Evolutionary conservation across 2,113 vertebrate species (phyloP), one percentile per base, ranked within the genome.

Genomic region (Oxygymnocypris stewartii): DNA sequence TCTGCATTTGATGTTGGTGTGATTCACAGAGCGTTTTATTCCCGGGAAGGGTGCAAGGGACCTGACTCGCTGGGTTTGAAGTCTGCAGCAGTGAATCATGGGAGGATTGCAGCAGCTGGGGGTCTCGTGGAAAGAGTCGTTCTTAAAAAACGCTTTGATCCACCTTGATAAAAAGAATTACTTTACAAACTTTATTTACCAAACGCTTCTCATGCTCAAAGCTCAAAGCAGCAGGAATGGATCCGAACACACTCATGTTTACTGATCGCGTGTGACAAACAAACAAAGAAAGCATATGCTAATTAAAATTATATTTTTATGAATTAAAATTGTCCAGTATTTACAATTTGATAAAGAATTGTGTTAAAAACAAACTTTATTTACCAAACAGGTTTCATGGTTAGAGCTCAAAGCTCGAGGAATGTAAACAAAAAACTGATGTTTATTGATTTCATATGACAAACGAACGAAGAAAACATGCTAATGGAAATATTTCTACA

Each of bases 51-150:
- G 20, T 20, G 3, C 28, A n/a, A 13, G 10, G 31, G 57, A 59
- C 14, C 18, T 12, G 18, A 37, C 77, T 79, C 77, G n/a, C 57
- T 79, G 37, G 51, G 51, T 79, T 79, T 79, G 77, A 79, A 59
- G 77, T 79, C 31, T 79, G 35, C 18, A 51, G 79, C 37, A 81
- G 44, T 81, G 63, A 54, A 86, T 86, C 85, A 80, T 86, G 78
- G 79, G 77, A 51, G n/a, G 54, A 80, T 14, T n/a, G 80, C 13
- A 86, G 78, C 54, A 59, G 77, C 65, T 80, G 67, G 69, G 23
- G 76, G 63, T 80, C 77, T 57, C n/a, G 23, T 79, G 75, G 31
- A 69, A 67, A 69, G 37, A 35, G n/a, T 79, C 51, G 2, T 59
- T 10, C 20, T 80, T 65, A 71, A 44, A 67, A n/a, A 31, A 77